Evolutionary conservation across 1,140 invertebrate genomes (phyloP), one percentile per base, ranked within the genome.

Genomic region (Caenorhabditis tropicalis): DNA sequence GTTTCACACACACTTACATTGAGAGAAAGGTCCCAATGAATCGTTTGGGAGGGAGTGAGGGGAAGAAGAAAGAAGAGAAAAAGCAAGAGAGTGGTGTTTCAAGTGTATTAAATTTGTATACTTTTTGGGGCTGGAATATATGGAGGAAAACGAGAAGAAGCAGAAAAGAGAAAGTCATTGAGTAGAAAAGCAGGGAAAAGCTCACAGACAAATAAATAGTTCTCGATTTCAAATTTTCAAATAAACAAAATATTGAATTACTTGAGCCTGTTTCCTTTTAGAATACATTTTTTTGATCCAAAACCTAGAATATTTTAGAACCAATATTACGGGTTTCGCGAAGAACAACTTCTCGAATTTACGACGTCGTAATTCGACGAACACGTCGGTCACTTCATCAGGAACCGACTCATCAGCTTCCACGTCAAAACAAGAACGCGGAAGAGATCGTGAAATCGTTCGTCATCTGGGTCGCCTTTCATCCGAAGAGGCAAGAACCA

Each of bases 211-310:
- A 74, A 74, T 74, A 74, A 74, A 74, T 74, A 74, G 65, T 74
- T 74, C 65, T 74, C 65, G 9, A 74, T 74, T 74, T 74, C 65
- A 65, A 58, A 65, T 19, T 74, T 43, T 74, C 36, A 9, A 24
- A 74, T 74, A 74, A 74, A 74, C 65, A 74, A 74, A 74, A 74
- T 74, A 74, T 74, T 74, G 36, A 74, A 74, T 74, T 74, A 43
- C 65, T 74, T 24, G 5, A 12, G 5, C 39, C 39, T 43, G 5
- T 6, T 43, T 43, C 39, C 12, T 58, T 29, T 58, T 58, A 4
- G 39, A 43, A 43, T 43, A 43, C 39, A 43, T 43, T 43, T 43
- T 43, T 43, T 12, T 43, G 5, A 43, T 43, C 12, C 39, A 12
- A 43, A 43, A n/a, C n/a, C n/a, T n/a, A n/a, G 1, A 3, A 1